A percentile compares a stretch with the other conserved stretches of the same genome.
These are phyloP conservation scores for Drosophila paranaensis DNA, from an alignment of 2,888 invertebrate genomes.

Conservation along the genomic window DNA sequence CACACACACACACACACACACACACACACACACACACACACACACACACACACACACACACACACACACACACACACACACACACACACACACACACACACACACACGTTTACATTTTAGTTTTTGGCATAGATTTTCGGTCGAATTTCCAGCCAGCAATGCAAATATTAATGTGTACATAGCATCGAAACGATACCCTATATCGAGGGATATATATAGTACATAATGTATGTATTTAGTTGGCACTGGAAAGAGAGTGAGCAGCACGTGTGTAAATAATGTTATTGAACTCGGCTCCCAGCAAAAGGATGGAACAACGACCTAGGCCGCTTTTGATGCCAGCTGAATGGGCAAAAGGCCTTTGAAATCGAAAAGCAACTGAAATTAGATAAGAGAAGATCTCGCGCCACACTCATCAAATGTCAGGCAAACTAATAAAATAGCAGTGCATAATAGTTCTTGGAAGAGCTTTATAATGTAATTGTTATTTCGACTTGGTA, in stretches of 20 bases:
- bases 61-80: background rate
- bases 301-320: background rate
- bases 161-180: background rate
- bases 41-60: background rate
- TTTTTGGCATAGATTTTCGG: slow-evolving; percentile 30
- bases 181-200: slow-evolving; percentile 1
- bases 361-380: background rate
- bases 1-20: background rate
- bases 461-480: no score
- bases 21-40: background rate
- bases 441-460: background rate
- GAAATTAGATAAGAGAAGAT: background rate
- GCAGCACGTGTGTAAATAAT: slow-evolving; percentile 42
- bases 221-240: background rate
- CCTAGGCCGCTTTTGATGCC: background rate
- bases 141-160: slow-evolving; percentile 12
- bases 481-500: background rate
- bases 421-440: background rate
- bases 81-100: background rate
- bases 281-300: slow-evolving; percentile 16
- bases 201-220: background rate
- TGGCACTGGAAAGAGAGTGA: background rate
- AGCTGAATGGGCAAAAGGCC: background rate
- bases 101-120: background rate
- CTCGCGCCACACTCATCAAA: background rate